These are phyloP conservation scores for Portevinia maculata DNA, from an alignment of 2,888 invertebrate genomes.

Conservation along the genomic window DNA sequence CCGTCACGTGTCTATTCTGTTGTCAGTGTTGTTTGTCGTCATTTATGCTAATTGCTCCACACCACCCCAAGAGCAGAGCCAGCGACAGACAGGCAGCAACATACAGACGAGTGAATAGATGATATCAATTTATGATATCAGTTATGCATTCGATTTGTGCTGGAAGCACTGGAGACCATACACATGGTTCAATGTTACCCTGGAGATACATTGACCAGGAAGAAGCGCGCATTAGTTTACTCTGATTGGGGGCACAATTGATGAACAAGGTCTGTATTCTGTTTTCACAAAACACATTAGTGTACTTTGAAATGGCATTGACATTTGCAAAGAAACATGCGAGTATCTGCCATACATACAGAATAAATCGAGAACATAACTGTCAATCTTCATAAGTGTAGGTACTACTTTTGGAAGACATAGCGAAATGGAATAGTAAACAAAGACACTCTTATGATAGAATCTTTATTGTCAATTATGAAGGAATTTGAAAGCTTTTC, in stretches of 20 bases:
- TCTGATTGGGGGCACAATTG: conserved; percentile 40
- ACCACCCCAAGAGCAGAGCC: conserved; percentile 43
- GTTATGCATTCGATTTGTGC: conserved; percentile 50
- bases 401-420: neutral
- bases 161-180: conserved; percentile 37
- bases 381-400: neutral
- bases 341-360: neutral
- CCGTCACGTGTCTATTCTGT: conserved; percentile 61
- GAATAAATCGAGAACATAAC: neutral
- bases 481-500: no score
- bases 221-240: conserved; percentile 30
- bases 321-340: conserved; percentile 2
- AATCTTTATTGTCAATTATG: no score
- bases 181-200: conserved; percentile 16
- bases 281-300: neutral
- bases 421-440: neutral
- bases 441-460: no score
- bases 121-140: conserved; percentile 61
- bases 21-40: conserved; percentile 70
- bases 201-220: conserved; percentile 34
- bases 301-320: conserved; percentile 4
- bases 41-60: conserved; percentile 71
- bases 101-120: conserved; percentile 37
- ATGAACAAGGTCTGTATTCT: conserved; percentile 6
- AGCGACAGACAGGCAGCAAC: conserved; percentile 11